Conservation (phyloP, 2,888 invertebrate species). For the Lasioglossum morio region DNA sequence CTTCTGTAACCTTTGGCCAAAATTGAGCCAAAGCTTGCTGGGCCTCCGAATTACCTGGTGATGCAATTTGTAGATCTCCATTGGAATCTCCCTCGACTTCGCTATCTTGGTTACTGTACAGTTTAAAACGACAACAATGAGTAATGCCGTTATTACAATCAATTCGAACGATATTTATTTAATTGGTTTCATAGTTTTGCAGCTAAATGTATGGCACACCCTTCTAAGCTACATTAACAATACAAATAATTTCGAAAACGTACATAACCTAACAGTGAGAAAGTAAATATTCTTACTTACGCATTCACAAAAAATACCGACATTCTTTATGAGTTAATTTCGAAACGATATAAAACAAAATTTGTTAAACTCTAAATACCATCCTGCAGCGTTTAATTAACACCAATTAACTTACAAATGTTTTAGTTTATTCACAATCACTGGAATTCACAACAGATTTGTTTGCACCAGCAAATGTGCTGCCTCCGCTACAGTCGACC, state of each 20-base stretch:
- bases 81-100: conserved; percentile 84
- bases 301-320: conserved; percentile 90
- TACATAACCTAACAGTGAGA: conserved; percentile 76
- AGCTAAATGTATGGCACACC: neutral
- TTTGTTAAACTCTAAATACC: conserved; percentile 38
- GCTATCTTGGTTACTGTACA: conserved; percentile 82
- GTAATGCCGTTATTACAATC: conserved; percentile 4
- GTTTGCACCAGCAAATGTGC: conserved; percentile 45
- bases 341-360: conserved; percentile 33
- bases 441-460: conserved; percentile 43
- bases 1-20: conserved; percentile 93
- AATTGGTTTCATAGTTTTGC: neutral
- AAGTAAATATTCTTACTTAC: conserved; percentile 86
- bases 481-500: conserved; percentile 33
- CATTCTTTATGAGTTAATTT: conserved; percentile 85
- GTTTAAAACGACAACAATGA: conserved; percentile 15
- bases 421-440: conserved; percentile 1
- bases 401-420: conserved; percentile 7
- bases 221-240: neutral
- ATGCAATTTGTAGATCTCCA: conserved; percentile 83
- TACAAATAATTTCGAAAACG: conserved; percentile 5
- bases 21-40: conserved; percentile 91
- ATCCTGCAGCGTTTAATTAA: conserved; percentile 42
- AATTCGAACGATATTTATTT: neutral
- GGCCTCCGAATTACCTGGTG: conserved; percentile 88